Percentiles rank a stretch among this genome's conserved stretches.
These are phyloP conservation scores for Semnornis frantzii DNA, from an alignment of 2,113 vertebrate species.

Conservation along the genomic window DNA sequence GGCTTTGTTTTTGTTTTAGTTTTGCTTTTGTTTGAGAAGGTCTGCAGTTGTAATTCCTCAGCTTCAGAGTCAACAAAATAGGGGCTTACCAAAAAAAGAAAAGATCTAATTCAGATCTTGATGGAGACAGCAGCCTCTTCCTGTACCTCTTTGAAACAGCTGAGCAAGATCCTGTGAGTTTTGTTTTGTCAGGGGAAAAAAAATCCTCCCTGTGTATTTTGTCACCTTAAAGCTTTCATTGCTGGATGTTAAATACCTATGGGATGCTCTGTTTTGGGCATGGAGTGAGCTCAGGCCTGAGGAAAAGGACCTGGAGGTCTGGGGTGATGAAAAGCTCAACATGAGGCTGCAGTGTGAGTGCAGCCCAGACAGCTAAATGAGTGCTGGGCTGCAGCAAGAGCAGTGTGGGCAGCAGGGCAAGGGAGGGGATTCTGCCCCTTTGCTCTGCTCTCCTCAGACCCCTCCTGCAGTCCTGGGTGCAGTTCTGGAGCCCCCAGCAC, in stretches of 20 bases:
- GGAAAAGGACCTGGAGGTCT: too few relatives aligned
- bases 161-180: neutral
- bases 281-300: too few relatives aligned
- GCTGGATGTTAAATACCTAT: accelerated
- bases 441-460: too few relatives aligned
- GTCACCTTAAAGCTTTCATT: neutral
- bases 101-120: conserved; percentile 23
- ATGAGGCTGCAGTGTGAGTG: too few relatives aligned
- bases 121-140: conserved; percentile 29
- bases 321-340: too few relatives aligned
- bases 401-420: too few relatives aligned
- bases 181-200: neutral
- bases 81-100: neutral
- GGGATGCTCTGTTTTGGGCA: neutral
- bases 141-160: neutral
- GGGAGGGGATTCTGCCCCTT: too few relatives aligned
- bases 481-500: too few relatives aligned
- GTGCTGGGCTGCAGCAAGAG: too few relatives aligned
- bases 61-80: neutral
- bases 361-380: too few relatives aligned
- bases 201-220: neutral
- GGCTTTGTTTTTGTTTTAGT: conserved; percentile 46
- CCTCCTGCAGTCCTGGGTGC: too few relatives aligned
- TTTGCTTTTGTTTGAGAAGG: conserved; percentile 62
- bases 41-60: conserved; percentile 7